Base-by-base conservation (phyloP, 2,797 vertebrate genomes). In the Myotis planiceps region DNA sequence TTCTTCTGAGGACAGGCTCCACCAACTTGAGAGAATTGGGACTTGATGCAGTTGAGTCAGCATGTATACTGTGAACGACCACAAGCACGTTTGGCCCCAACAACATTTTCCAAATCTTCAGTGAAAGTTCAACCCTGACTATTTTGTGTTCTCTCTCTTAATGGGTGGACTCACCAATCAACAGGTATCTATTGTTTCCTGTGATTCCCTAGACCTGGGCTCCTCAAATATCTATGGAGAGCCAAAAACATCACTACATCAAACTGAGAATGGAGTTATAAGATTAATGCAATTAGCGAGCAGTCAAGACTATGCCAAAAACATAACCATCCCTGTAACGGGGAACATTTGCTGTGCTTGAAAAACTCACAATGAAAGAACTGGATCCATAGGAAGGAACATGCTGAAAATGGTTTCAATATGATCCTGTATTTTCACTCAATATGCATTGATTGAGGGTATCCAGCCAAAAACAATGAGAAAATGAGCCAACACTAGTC, bases 391-490 rank as follows among this genome's bases (percentile, higher is more conserved):
- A 98, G 95, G 83, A 94, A 95, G 53, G 60, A 45, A 91, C 88
- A 60, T 82, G 92, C 93, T 91, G 69, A 63, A 98, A 96, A 98
- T 95, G 95, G 49, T 97, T 98, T 97, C 96, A 95, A 55, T 92
- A 90, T 87, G 94, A 95, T 86, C 63, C 96, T 97, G 87, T 97
- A 92, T 97, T 98, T 98, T 97, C 72, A 88, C 94, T 97, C 84
- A 92, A 27, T 86, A 82, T 69, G 82, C 75, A 95, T 94, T 96
- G 87, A 98, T 98, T 97, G 94, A 92, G 75, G 78, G 23, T 89
- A 80, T 93, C 83, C 92, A 87, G 92, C 92, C 97, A 97, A 96
- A 97, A 98, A 90, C 69, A 96, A 96, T 97, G 96, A 96, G 81
- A 69, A 97, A 96, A 91, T 13, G 76, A 96, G 94, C 21, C 69